Base-by-base conservation (phyloP, 2,888 invertebrate genomes). In the Drosophila buzzatii region DNA sequence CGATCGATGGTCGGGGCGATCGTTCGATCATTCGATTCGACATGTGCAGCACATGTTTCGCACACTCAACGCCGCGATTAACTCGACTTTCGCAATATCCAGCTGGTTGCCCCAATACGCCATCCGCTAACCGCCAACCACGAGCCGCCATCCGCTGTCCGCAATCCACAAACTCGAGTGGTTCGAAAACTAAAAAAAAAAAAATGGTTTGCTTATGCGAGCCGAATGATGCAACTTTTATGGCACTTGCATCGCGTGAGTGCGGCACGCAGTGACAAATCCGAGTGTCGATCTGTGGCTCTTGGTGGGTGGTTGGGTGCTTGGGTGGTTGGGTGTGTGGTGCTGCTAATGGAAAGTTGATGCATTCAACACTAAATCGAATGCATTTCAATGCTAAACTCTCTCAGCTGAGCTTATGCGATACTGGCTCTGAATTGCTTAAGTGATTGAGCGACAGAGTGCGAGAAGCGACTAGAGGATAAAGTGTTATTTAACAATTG, bases 11-110 rank as follows among this genome's bases (percentile, higher is more conserved):
- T 4, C 55, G 56, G 44, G 53, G 33, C 57, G 66, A 70, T 64
- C 73, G 49, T 44, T 62, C 58, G 66, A 52, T 44, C 76, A 68
- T 47, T 70, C 65, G 62, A 18, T 70, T 64, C 45, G 35, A 76
- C 67, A 49, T 65, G 62, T 49, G 79, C 81, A 47, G 73, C 81
- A 75, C 66, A 89, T 81, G 81, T 76, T 78, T 80, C 41, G 68
- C 70, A 56, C 65, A 58, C 58, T 67, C 49, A 14, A 20, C 33
- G 33, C 49, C 10, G 42, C 71, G 71, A 84, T 88, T 81, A 71
- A 75, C 59, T 78, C 62, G 70, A 78, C 81, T 84, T 84, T 89
- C 71, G 84, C 79, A 84, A 79, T 58, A 42, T 39, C 31, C 61
- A 65, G 73, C 77, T 77, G 74, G 61, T 61, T 72, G 72, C 72